Percentiles rank a stretch among this genome's conserved stretches.
These are phyloP conservation scores for Euborellia annulipes DNA, from an alignment of 1,140 invertebrate genomes.

Conservation along the genomic window DNA sequence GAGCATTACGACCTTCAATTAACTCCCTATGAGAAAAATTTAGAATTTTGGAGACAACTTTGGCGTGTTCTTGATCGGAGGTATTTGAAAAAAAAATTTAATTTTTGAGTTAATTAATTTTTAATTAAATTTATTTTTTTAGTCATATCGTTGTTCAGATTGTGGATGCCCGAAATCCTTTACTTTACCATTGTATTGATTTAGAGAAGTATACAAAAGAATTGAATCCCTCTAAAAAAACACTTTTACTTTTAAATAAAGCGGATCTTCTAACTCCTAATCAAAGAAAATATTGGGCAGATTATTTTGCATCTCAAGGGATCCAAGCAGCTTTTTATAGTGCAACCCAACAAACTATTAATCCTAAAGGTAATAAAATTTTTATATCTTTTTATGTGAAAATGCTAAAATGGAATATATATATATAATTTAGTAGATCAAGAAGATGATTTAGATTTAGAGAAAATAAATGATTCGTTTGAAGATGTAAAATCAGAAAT, in stretches of 20 bases:
- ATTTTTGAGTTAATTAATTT: constrained; percentile 7
- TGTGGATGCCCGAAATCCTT: constrained; percentile 90
- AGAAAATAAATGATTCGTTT: no score
- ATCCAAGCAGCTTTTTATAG: constrained; percentile 73
- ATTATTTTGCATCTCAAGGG: constrained; percentile 61
- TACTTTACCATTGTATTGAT: constrained; percentile 87
- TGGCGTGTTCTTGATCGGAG: constrained; percentile 93
- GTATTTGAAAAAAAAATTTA: constrained; percentile 24
- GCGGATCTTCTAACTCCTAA: constrained; percentile 77
- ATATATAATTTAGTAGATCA: no score
- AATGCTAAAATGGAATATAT: constrained; percentile 14
- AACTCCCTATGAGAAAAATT: constrained; percentile 95
- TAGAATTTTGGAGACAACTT: constrained; percentile 96
- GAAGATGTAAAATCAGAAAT: no score
- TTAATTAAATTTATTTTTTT: constrained; percentile 11
- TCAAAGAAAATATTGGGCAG: constrained; percentile 72
- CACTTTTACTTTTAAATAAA: constrained; percentile 87
- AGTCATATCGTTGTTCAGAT: constrained; percentile 93
- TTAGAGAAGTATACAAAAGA: constrained; percentile 88
- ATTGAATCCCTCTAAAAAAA: constrained; percentile 56
- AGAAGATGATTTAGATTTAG: no score
- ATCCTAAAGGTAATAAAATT: no score
- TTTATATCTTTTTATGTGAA: no score
- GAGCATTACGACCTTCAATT: constrained; percentile 64
- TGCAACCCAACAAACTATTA: constrained; percentile 42